Base-by-base conservation (phyloP, 2,888 invertebrate genomes). In the Leptopilina syphax region DNA sequence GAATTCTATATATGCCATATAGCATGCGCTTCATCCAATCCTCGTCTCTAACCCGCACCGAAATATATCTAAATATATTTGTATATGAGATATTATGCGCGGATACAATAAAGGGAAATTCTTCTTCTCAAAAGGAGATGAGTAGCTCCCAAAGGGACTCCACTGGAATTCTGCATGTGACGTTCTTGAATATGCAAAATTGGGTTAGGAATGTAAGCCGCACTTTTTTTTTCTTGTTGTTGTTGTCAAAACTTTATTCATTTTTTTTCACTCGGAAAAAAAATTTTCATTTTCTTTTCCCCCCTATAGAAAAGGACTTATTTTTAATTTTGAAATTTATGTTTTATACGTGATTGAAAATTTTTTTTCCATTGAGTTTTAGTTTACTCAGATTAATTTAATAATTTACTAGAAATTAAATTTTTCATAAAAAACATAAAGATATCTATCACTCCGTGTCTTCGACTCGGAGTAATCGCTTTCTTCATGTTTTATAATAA, bases 1-100 rank as follows among this genome's bases (percentile, higher is more conserved):
- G 83, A 85, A 87, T 86, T 86, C 85, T 84, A 84, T 82, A 82
- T 79, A 79, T 70, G 68, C 79, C 82, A 79, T 83, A 83, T 18
- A 18, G 18, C 18, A 18, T 18, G 18, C 18, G 18, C 0, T 18
- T 83, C 80, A 82, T 84, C 81, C 79, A 82, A 79, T 80, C 80
- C 77, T 81, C 83, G 81, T 84, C 81, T 84, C 81, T 80, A 79
- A 81, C 79, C 79, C 41, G 66, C 47, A 9, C 50, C 79, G 78
- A 83, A 83, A 80, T 81, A 82, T 73, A 80, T 80, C 50, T 73
- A 66, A 83, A 79, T 77, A 65, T 76, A 54, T 73, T 79, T 76
- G 50, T 76, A 76, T 76, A 76, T 76, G 44, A 67, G 50, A 79
- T 54, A 66, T 76, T 76, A 73, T 70, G 44, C 27, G 12, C 60